Evolutionary conservation across 2,888 invertebrate species (phyloP), one percentile per base, ranked within the genome.

Genomic region (Eurytoma adleriae): DNA sequence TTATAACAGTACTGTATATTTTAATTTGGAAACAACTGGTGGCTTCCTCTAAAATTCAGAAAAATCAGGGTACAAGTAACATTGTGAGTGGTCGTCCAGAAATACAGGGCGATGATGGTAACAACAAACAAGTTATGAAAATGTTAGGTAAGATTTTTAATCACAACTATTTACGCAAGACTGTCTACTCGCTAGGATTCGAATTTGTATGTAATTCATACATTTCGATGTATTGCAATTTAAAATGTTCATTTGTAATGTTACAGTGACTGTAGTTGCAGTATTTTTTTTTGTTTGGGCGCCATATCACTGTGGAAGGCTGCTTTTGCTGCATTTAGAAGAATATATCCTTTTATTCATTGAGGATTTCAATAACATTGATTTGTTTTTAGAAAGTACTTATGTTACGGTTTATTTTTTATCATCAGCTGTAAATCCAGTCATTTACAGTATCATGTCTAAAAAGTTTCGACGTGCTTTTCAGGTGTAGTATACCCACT

Each of bases 401-500:
- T 59, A n/a, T n/a, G 18, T 27, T 10, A 20, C 52, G 2, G 12
- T 62, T 50, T 62, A 59, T 50, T 27, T 48, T 13, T 61, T 48
- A 10, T 72, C 71, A 7, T 48, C 71, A 2, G 61, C 50, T 1
- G 52, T 72, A 40, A 62, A 72, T 20, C 71, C 71, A 13, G 24
- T 62, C 2, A 59, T 72, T 3, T 72, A 72, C 52, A 72, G n/a
- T 20, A 27, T 72, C 18, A 50, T 72, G 61, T 72, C 71, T 2
- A 61, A 27, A n/a, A 72, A 72, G 20, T 72, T 72, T 61, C 71
- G 71, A 27, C 14, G 24, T 20, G 59, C 71, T 50, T 61, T 61
- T 16, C 50, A 27, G 52, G 71, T 72, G 20, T 57, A 13, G 7
- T 30, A 30, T 30, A 30, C 7, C 7, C 3, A 30, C 7, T 30